These are phyloP conservation scores for Rhyacophila evoluta DNA, from an alignment of 2,888 invertebrate species.

Conservation along the genomic window DNA sequence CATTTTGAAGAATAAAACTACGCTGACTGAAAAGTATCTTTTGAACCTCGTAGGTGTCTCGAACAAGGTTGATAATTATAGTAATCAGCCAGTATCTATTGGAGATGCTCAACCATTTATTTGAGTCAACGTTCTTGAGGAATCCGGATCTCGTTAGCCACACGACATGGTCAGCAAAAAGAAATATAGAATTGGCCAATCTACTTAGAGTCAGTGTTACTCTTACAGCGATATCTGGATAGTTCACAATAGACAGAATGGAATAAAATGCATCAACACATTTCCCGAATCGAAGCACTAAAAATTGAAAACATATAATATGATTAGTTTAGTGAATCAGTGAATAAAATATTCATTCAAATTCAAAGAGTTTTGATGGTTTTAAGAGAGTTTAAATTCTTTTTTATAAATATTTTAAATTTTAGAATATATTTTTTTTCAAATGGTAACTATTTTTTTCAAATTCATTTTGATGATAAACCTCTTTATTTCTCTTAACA, in stretches of 20 bases:
- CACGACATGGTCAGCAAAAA: slow-evolving; percentile 87
- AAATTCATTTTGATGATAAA: too few species aligned
- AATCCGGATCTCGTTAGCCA: slow-evolving; percentile 85
- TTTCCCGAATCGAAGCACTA: slow-evolving; percentile 89
- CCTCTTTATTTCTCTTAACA: too few species aligned
- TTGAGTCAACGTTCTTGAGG: slow-evolving; percentile 74
- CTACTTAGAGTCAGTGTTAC: slow-evolving; percentile 82
- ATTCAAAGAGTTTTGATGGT: too few species aligned
- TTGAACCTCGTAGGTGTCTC: slow-evolving; percentile 87
- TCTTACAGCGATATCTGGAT: slow-evolving; percentile 78
- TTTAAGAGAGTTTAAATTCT: too few species aligned
- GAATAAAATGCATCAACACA: slow-evolving; percentile 85
- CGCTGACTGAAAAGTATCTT: slow-evolving; percentile 36
- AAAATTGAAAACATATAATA: slow-evolving; percentile 59
- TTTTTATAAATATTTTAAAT: too few species aligned
- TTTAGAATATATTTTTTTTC: too few species aligned
- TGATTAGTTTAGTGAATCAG: too few species aligned
- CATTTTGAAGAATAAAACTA: slow-evolving; percentile 33
- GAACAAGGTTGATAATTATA: slow-evolving; percentile 80
- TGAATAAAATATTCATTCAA: too few species aligned
- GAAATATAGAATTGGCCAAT: slow-evolving; percentile 81
- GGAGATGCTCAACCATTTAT: slow-evolving; percentile 80
- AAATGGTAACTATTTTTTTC: too few species aligned
- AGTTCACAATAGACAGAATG: slow-evolving; percentile 77
- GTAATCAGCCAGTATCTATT: slow-evolving; percentile 90